Evolutionary conservation across 2,113 vertebrate species (phyloP).

Genomic region (Melanocharis versteri): DNA sequence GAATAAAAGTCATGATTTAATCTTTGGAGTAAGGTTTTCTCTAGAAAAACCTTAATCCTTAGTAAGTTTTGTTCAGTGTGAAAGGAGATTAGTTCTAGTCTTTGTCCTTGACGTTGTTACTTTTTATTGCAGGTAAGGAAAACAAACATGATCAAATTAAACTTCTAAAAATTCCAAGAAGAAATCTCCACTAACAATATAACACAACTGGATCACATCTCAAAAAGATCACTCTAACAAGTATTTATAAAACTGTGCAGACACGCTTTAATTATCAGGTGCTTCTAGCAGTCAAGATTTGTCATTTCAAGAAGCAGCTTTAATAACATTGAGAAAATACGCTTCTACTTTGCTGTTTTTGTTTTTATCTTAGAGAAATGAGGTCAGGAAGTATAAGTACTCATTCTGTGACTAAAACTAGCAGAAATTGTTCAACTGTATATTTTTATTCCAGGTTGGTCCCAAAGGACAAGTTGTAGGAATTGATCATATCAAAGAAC

Average conservation of each 20-base stretch:
- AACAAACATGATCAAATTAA: not conserved
- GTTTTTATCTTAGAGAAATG: conserved; percentile 7
- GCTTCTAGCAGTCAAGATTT: not conserved
- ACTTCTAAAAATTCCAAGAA: not conserved
- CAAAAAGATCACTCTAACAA: not conserved
- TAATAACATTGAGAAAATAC: not conserved
- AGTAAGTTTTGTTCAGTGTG: not conserved
- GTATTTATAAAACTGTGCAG: not conserved
- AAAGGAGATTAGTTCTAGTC: not conserved
- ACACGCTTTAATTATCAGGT: not conserved
- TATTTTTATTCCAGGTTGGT: conserved; percentile 85
- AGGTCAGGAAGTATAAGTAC: conserved; percentile 4
- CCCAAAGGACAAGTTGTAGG: conserved; percentile 93
- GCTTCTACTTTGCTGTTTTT: not conserved
- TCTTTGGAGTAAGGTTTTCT: not conserved
- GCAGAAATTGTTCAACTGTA: conserved; percentile 41
- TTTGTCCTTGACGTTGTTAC: not conserved
- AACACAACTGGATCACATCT: not conserved
- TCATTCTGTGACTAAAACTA: conserved; percentile 15
- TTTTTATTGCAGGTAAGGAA: not conserved
- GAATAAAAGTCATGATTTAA: not conserved
- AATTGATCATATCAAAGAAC: conserved; percentile 98
- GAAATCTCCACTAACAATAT: not conserved
- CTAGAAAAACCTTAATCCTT: not conserved
- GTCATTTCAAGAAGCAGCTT: not conserved